These are phyloP conservation scores for Gymnothorax javanicus DNA, from an alignment of 2,797 vertebrate genomes.

Conservation along the genomic window DNA sequence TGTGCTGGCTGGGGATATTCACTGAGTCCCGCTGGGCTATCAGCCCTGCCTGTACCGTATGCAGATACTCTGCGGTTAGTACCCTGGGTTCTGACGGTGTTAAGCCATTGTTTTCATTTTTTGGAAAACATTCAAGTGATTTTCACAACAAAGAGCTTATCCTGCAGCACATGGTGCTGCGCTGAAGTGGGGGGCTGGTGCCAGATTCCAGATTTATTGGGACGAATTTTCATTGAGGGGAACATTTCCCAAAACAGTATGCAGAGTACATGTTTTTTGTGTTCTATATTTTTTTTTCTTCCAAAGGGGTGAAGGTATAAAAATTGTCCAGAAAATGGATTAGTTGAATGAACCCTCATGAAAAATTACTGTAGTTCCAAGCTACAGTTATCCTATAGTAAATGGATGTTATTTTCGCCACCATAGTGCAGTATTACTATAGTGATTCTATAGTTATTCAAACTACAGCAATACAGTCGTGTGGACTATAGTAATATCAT, in stretches of 20 bases:
- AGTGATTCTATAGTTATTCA: too few species aligned
- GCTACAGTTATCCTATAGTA: too few species aligned
- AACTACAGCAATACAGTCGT: too few species aligned
- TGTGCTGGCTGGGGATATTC: not conserved
- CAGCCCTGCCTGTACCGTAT: not conserved
- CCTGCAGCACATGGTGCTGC: not conserved
- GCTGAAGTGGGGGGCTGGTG: not conserved
- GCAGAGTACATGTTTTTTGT: not conserved
- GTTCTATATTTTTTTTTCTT: not conserved
- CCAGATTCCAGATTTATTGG: slow-evolving; percentile 5
- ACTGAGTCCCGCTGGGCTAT: not conserved
- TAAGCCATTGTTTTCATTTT: not conserved
- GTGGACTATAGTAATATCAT: too few species aligned
- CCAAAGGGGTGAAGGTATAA: not conserved
- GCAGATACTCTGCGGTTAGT: not conserved
- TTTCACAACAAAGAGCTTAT: slow-evolving; percentile 15
- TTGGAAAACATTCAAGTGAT: slow-evolving; percentile 17
- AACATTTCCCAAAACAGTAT: not conserved
- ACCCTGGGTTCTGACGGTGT: not conserved
- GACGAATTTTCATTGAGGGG: not conserved
- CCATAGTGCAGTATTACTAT: too few species aligned
- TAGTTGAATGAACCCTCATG: not conserved
- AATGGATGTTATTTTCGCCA: too few species aligned
- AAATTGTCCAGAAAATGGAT: not conserved
- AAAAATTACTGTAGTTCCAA: too few species aligned